Conservation (phyloP, 2,888 invertebrate genomes). For the Spodoptera littoralis region DNA sequence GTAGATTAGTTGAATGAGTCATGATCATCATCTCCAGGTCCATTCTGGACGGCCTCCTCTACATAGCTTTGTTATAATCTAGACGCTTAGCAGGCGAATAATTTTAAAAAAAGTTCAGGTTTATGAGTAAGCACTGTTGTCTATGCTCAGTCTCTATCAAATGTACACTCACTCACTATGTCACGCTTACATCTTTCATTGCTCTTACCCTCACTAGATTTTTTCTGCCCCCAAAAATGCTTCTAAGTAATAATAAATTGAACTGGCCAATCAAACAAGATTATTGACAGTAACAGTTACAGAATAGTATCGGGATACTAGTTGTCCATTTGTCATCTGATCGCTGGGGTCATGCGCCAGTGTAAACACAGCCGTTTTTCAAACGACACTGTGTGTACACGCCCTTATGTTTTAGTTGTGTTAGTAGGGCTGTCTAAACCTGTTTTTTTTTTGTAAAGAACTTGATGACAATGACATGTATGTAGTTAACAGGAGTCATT, state of each 20-base stretch:
- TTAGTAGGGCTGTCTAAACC: conserved; percentile 41
- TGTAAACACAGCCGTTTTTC: conserved; percentile 59
- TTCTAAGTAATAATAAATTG: not conserved
- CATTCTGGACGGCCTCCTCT: no score
- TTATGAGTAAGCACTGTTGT: no score
- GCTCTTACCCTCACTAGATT: not conserved
- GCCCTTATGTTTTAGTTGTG: conserved; percentile 53
- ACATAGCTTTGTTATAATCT: no score
- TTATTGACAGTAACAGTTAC: conserved; percentile 38
- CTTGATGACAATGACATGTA: no score
- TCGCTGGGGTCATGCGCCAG: conserved; percentile 52
- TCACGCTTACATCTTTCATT: no score
- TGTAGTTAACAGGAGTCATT: no score
- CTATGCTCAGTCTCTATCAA: no score
- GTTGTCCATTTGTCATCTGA: conserved; percentile 62
- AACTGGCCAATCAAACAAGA: conserved; percentile 25
- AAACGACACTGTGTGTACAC: conserved; percentile 50
- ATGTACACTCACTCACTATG: no score
- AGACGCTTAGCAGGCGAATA: no score
- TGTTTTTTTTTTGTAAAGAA: conserved; percentile 1
- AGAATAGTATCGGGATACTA: conserved; percentile 41
- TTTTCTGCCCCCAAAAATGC: not conserved
- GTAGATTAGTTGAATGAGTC: no score
- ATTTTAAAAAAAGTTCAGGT: no score
- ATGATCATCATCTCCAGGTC: no score